Conservation (phyloP, 92 coral and sea anemone genomes). For the Anthopleura xanthogrammica region DNA sequence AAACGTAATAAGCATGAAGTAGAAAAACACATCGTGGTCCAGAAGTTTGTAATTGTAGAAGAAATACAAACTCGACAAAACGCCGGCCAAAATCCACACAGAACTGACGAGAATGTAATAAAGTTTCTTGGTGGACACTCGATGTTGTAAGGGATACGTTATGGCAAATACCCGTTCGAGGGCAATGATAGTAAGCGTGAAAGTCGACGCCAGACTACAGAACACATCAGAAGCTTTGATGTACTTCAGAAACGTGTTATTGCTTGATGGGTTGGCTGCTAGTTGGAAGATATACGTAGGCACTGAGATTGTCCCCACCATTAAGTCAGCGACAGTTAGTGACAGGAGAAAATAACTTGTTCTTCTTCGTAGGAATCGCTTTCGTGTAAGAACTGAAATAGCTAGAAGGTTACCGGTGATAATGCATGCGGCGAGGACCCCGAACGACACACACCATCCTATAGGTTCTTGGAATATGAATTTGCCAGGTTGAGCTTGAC, state of each 20-base stretch:
- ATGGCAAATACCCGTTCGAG: conserved; percentile 78
- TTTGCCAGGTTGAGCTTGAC: neutral
- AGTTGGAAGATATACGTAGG: conserved; percentile 74
- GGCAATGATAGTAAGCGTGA: conserved; percentile 79
- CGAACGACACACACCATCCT: conserved; percentile 70
- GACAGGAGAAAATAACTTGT: conserved; percentile 75
- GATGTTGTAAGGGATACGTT: conserved; percentile 70
- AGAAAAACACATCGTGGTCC: conserved; percentile 73
- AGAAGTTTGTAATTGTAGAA: conserved; percentile 56
- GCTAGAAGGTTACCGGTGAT: conserved; percentile 68
- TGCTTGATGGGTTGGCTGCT: neutral
- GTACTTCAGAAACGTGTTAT: conserved; percentile 41
- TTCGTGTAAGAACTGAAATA: conserved; percentile 70
- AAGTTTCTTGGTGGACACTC: conserved; percentile 54
- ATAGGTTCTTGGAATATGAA: conserved; percentile 20
- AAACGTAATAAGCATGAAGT: conserved; percentile 64
- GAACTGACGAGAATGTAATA: conserved; percentile 57
- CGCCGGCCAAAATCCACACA: conserved; percentile 71
- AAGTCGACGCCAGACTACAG: conserved; percentile 75
- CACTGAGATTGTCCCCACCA: conserved; percentile 74
- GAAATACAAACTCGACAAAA: conserved; percentile 68
- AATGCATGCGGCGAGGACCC: conserved; percentile 58
- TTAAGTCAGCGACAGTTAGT: conserved; percentile 66
- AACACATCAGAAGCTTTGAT: conserved; percentile 67
- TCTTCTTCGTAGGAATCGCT: conserved; percentile 68